Conservation (phyloP, 1,140 invertebrate genomes). For the Cyclargus thomasi region DNA sequence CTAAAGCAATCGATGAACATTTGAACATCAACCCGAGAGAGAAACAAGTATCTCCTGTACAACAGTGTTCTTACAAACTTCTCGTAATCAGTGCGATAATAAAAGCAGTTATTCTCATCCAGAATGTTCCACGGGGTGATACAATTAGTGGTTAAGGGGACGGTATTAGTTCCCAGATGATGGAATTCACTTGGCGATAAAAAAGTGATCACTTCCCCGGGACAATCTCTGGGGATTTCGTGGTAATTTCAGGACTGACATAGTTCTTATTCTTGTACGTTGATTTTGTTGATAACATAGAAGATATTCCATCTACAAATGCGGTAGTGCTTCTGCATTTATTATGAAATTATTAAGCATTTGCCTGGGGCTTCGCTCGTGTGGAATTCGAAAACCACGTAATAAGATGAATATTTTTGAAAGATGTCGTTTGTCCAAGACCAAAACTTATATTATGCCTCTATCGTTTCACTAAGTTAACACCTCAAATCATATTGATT, state of each 20-base stretch:
- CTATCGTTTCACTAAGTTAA: too few species aligned
- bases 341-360: too few species aligned
- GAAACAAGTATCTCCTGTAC: background rate
- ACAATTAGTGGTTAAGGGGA: conserved; percentile 31
- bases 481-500: too few species aligned
- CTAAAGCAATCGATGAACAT: background rate
- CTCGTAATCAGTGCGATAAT: conserved; percentile 22
- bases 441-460: too few species aligned
- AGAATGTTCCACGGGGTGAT: conserved; percentile 26
- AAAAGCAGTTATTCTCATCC: conserved; percentile 22
- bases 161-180: conserved; percentile 9
- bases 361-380: too few species aligned
- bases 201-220: background rate
- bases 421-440: too few species aligned
- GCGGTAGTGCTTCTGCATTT: too few species aligned
- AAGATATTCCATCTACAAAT: too few species aligned
- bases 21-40: background rate
- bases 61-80: conserved; percentile 6
- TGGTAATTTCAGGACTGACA: background rate
- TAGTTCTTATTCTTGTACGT: too few species aligned
- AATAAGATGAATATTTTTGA: too few species aligned
- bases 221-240: background rate
- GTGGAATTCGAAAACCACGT: too few species aligned
- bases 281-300: too few species aligned
- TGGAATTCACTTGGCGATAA: background rate